Conservation (phyloP, 2,888 invertebrate species). For the Limnephilus lunatus region DNA sequence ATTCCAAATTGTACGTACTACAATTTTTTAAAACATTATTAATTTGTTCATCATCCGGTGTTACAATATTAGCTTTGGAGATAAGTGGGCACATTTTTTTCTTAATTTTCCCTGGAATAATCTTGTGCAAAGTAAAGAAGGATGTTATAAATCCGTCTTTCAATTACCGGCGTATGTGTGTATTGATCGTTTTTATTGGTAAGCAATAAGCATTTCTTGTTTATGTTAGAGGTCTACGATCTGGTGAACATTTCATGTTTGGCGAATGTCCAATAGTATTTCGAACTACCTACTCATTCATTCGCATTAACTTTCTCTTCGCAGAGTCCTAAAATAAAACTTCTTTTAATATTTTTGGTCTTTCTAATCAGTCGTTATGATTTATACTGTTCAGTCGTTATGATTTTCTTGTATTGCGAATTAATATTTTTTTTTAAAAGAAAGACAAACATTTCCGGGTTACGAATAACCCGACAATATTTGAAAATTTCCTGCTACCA, state of each 20-base stretch:
- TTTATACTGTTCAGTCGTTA: not conserved
- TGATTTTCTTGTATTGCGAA: not conserved
- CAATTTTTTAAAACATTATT: not conserved
- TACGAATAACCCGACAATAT: too few relatives aligned
- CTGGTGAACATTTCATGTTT: constrained; percentile 24
- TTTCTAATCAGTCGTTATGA: not conserved
- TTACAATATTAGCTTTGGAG: not conserved
- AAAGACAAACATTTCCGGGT: too few relatives aligned
- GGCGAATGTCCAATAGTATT: constrained; percentile 48
- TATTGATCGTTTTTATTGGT: not conserved
- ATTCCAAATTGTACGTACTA: not conserved
- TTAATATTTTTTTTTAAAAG: too few relatives aligned
- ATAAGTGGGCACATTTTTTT: not conserved
- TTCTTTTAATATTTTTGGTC: not conserved
- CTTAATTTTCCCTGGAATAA: not conserved
- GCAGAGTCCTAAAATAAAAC: constrained; percentile 19
- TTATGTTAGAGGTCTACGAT: constrained; percentile 22
- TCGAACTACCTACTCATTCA: constrained; percentile 38
- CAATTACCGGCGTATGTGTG: not conserved
- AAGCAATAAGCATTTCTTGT: not conserved
- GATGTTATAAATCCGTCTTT: not conserved
- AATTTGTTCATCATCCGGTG: not conserved
- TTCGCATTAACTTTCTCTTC: constrained; percentile 38
- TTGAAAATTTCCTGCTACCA: too few relatives aligned
- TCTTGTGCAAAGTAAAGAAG: not conserved